Percentiles rank a stretch among this genome's conserved stretches.
These are phyloP conservation scores for Drosophila aldrichi DNA, from an alignment of 2,888 invertebrate genomes.

Conservation along the genomic window DNA sequence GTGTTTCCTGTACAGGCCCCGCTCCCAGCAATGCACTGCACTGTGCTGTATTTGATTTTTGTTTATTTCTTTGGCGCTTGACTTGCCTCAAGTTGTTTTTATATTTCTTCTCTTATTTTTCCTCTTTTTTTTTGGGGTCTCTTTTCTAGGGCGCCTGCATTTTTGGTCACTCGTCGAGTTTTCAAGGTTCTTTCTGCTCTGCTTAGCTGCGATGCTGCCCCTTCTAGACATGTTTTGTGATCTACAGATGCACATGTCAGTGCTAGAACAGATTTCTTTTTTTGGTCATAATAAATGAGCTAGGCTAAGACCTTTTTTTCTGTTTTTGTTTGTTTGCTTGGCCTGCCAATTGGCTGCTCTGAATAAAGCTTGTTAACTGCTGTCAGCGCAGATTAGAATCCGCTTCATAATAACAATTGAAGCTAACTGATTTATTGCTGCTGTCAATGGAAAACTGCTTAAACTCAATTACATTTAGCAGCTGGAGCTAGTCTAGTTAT, in stretches of 20 bases:
- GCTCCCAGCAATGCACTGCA: constrained; percentile 15
- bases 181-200: constrained; percentile 65
- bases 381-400: constrained; percentile 1
- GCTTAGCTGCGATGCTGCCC: constrained; percentile 19
- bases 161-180: constrained; percentile 57
- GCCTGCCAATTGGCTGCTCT: constrained; percentile 8
- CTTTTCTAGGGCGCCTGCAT: constrained; percentile 44
- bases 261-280: constrained; percentile 40
- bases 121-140: constrained; percentile 17
- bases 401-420: background rate
- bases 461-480: background rate
- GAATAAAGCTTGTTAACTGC: background rate
- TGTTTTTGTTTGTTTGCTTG: background rate
- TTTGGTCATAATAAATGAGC: constrained; percentile 54
- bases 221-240: constrained; percentile 39
- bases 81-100: constrained; percentile 17
- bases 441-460: background rate
- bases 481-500: background rate
- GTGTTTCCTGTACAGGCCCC: constrained; percentile 63
- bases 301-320: background rate
- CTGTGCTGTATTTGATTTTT: constrained; percentile 29
- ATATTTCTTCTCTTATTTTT: background rate
- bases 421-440: constrained; percentile 5
- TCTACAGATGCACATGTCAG: constrained; percentile 50
- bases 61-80: constrained; percentile 29